Base-by-base conservation (phyloP, 2,113 vertebrate genomes). In the Equus quagga region DNA sequence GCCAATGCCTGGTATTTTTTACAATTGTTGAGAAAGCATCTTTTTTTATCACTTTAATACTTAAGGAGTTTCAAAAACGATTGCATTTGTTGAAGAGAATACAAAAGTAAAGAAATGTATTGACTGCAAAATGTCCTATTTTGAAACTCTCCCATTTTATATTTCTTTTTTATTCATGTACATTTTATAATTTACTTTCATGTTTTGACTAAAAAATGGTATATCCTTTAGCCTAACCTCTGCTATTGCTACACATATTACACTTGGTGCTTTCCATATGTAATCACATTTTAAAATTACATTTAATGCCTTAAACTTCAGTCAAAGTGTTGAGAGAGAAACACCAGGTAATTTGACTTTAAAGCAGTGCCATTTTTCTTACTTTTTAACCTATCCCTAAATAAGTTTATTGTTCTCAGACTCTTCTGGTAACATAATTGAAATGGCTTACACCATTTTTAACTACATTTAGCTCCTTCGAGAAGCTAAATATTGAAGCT, bases 11-110 rank as follows among this genome's bases (percentile, higher is more conserved):
- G 10, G 6, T 79, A 72, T 82, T 92, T 82, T 92, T 87, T 85
- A 5, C 65, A 96, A 92, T 89, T 98, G 92, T 82, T 86, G 69
- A 79, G 86, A 97, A 97, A 97, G 60, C 89, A 94, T 72, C 94
- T 49, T 94, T 97, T 81, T 97, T 91, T 94, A 96, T 97, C 97
- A 82, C 80, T 93, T 93, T 98, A 97, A 96, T 82, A 14, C 49
- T 96, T 91, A 28, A 85, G 76, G 64, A 96, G 5, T 94, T 97
- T 98, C 79, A 97, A 95, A 97, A 97, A 90, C 91, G 82, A 98
- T 92, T 97, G 9, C 8, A 84, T 94, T 96, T 91, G 46, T 75
- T 75, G 0, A 58, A 93, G 3, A 72, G 23, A 97, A n/a, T 17
- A 82, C 2, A 3, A 49, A 97, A 96, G 67, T 88, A 97, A 96